Percentiles rank a stretch among this genome's conserved stretches.
These are phyloP conservation scores for Puffinus mauretanicus DNA, from an alignment of 2,113 vertebrate genomes.

Conservation along the genomic window DNA sequence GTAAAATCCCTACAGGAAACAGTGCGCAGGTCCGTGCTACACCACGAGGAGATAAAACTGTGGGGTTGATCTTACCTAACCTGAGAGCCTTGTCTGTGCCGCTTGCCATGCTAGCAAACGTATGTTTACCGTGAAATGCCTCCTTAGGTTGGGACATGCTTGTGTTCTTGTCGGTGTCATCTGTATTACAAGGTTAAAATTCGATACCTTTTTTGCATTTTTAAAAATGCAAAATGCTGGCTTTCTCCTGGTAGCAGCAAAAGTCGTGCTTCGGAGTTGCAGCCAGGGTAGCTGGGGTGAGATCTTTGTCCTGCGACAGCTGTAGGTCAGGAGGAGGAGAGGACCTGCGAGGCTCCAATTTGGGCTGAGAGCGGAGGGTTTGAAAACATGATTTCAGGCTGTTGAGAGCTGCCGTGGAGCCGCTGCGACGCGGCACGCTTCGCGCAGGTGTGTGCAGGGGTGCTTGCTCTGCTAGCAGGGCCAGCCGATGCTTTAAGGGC, in stretches of 20 bases:
- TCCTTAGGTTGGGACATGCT: background rate
- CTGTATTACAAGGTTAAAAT: background rate
- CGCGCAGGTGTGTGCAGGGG: background rate
- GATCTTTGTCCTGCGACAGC: background rate
- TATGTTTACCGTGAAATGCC: background rate
- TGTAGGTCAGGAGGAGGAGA: background rate
- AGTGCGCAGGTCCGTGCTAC: background rate
- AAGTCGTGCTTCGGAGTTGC: background rate
- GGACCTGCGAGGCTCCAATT: background rate
- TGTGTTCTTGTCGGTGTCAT: background rate
- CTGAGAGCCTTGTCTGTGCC: background rate
- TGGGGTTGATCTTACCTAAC: background rate
- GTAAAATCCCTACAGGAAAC: background rate
- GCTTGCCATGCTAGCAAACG: background rate
- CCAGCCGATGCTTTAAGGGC: background rate
- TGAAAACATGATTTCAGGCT: background rate
- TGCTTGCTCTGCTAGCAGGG: background rate
- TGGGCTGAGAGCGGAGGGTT: background rate
- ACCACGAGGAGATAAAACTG: background rate
- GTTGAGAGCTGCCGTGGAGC: background rate
- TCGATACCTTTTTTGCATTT: background rate
- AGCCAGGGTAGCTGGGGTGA: background rate
- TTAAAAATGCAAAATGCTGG: background rate
- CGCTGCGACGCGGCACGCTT: accelerated
- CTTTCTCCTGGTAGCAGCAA: background rate